Evolutionary conservation across 2,113 vertebrate species (phyloP).

Genomic region (Theristicus caerulescens): DNA sequence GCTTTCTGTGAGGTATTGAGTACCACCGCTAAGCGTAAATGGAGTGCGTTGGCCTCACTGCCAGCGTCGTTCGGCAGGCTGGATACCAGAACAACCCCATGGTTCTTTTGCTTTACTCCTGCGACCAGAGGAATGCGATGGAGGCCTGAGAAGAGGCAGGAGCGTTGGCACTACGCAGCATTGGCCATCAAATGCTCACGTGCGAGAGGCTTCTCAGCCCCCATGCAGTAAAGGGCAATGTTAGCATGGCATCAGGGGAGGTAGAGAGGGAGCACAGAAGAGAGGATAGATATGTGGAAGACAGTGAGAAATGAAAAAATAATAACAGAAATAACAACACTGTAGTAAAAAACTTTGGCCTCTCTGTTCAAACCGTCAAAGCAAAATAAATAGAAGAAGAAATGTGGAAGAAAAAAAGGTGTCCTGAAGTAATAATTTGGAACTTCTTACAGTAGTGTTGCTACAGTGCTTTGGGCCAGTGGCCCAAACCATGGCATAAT

Average conservation of each 20-base stretch:
- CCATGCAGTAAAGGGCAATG: background rate
- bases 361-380: background rate
- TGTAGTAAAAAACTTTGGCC: conserved; percentile 33
- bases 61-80: background rate
- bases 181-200: background rate
- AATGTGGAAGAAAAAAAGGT: background rate
- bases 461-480: background rate
- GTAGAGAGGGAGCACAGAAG: background rate
- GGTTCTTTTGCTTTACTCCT: background rate
- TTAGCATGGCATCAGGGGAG: background rate
- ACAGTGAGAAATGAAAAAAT: background rate
- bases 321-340: background rate
- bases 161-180: background rate
- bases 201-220: fast-evolving
- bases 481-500: background rate
- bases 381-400: background rate
- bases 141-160: conserved; percentile 15
- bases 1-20: background rate
- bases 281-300: background rate
- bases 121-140: background rate
- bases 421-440: background rate
- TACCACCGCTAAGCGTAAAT: fast-evolving
- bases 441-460: background rate
- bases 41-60: fast-evolving
- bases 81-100: background rate